These are phyloP conservation scores for Tragelaphus eurycerus DNA, from an alignment of 2,797 vertebrate species.

Conservation along the genomic window DNA sequence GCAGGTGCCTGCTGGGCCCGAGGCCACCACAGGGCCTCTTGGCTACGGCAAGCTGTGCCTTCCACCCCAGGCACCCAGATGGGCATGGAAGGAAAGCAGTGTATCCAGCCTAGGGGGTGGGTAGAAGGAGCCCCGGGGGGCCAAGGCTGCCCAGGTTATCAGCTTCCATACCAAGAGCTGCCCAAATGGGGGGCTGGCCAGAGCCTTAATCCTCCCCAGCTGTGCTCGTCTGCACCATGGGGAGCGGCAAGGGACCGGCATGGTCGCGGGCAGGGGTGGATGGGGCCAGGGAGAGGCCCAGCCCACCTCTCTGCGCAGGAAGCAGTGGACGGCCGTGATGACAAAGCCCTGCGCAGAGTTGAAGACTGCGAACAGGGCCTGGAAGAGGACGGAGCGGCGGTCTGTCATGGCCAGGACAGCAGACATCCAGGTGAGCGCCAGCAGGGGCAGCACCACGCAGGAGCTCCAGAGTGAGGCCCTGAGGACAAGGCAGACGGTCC, in stretches of 20 bases:
- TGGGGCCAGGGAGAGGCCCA: neutral
- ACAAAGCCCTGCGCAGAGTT: conserved; percentile 98
- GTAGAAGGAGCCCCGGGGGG: neutral
- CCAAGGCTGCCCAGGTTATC: neutral
- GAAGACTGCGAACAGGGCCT: conserved; percentile 98
- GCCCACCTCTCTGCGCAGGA: conserved; percentile 96
- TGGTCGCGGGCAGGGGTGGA: fast-evolving
- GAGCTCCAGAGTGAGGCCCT: conserved; percentile 99
- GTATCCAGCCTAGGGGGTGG: neutral
- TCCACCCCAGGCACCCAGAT: neutral
- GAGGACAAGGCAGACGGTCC: conserved; percentile 55
- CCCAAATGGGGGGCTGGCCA: neutral
- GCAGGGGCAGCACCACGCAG: conserved; percentile 97
- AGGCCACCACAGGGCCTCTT: neutral
- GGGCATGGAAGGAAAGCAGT: neutral
- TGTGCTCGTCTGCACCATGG: neutral
- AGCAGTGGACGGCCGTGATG: conserved; percentile 98
- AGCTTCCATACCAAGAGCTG: neutral
- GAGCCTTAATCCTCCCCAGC: neutral
- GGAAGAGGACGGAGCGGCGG: conserved; percentile 97
- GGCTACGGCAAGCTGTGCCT: neutral
- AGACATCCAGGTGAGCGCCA: conserved; percentile 99
- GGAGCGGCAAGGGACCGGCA: neutral
- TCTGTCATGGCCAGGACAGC: conserved; percentile 98
- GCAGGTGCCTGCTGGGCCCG: conserved; percentile 42